Evolutionary conservation across 2,888 invertebrate species (phyloP).

Genomic region (Trichogramma evanescens): DNA sequence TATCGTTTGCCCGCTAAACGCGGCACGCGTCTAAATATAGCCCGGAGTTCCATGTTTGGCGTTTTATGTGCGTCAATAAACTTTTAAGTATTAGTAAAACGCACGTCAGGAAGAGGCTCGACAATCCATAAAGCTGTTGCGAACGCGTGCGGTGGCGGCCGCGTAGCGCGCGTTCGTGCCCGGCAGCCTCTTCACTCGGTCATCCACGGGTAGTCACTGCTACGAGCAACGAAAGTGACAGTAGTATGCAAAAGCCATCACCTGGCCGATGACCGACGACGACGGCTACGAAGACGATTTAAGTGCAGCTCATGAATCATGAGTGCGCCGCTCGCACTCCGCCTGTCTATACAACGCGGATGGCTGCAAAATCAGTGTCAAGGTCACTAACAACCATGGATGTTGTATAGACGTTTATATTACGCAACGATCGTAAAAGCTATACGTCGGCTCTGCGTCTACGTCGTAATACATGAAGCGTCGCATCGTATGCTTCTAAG

Average conservation of each 20-base stretch:
- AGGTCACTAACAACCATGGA: constrained; percentile 31
- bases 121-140: constrained; percentile 21
- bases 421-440: constrained; percentile 36
- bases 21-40: constrained; percentile 37
- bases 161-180: no score
- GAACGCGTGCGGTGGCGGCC: not conserved
- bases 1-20: constrained; percentile 1
- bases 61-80: constrained; percentile 46
- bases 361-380: constrained; percentile 38
- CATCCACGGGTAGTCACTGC: no score
- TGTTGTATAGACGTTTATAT: constrained; percentile 11
- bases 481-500: not conserved
- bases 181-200: no score
- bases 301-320: constrained; percentile 28
- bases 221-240: no score
- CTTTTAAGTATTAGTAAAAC: constrained; percentile 47
- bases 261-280: no score
- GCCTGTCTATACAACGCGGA: constrained; percentile 15
- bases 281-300: not conserved
- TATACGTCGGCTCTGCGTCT: constrained; percentile 21
- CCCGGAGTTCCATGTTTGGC: constrained; percentile 35
- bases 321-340: constrained; percentile 2
- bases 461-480: constrained; percentile 15
- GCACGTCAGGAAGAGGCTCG: constrained; percentile 17
- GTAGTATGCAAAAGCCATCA: no score